Percentiles rank a stretch among this genome's conserved stretches.
Conservation (phyloP, 2,888 invertebrate genomes). For the Cerceris rybyensis region DNA sequence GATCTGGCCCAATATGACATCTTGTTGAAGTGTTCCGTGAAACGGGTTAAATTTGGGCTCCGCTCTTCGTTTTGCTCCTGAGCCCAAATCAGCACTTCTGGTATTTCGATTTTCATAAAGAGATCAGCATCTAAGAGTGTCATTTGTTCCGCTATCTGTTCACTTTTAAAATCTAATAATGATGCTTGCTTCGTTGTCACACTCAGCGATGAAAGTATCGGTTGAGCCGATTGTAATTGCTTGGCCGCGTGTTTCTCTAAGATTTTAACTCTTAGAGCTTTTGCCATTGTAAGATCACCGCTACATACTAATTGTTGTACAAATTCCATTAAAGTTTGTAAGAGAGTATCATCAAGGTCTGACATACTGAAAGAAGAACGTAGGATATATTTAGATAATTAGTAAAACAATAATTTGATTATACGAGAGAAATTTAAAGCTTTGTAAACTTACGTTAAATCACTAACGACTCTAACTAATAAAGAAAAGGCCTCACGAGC, state of each 20-base stretch:
- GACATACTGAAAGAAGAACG: conserved; percentile 85
- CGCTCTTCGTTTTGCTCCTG: conserved; percentile 98
- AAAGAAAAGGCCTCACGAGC: conserved; percentile 95
- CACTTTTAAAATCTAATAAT: conserved; percentile 95
- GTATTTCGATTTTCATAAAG: conserved; percentile 97
- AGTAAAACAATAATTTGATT: neutral
- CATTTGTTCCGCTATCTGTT: conserved; percentile 99
- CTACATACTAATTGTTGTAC: conserved; percentile 96
- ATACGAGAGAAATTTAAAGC: neutral
- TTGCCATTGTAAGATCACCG: conserved; percentile 95
- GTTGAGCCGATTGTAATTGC: conserved; percentile 82
- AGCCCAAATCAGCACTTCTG: conserved; percentile 98
- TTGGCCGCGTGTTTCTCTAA: conserved; percentile 91
- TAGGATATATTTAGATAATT: neutral
- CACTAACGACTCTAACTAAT: conserved; percentile 96
- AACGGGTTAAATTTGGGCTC: conserved; percentile 97
- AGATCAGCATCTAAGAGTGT: conserved; percentile 97
- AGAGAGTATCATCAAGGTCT: conserved; percentile 91
- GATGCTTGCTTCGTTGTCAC: conserved; percentile 85
- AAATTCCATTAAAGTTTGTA: conserved; percentile 94
- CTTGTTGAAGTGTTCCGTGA: conserved; percentile 99
- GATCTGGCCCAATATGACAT: conserved; percentile 99
- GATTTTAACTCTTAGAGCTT: conserved; percentile 93
- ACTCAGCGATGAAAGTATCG: conserved; percentile 83
- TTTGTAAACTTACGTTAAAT: conserved; percentile 92